Percentiles rank a stretch among this genome's conserved stretches.
Evolutionary conservation across 2,113 vertebrate genomes (phyloP).

Genomic region (Garra rufa): DNA sequence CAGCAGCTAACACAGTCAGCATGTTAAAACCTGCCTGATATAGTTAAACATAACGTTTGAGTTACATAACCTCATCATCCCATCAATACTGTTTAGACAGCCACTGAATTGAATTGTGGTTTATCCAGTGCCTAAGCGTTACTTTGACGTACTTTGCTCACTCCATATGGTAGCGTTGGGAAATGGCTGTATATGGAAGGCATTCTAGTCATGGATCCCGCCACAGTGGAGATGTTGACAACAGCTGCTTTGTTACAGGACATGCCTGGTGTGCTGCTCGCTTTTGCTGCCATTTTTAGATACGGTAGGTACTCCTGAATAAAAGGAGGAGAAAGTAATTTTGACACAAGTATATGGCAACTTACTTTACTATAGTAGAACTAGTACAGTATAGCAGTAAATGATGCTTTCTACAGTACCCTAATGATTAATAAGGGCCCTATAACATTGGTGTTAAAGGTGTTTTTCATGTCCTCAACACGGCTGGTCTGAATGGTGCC

Average conservation of each 20-base stretch:
- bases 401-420: conserved; percentile 49
- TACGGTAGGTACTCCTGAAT: conserved; percentile 70
- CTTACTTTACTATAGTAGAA: background rate
- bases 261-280: conserved; percentile 62
- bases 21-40: conserved; percentile 53
- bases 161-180: conserved; percentile 60
- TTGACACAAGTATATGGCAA: background rate
- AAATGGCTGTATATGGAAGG: conserved; percentile 14
- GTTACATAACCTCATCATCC: background rate
- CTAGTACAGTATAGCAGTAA: background rate
- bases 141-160: conserved; percentile 69
- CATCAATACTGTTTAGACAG: background rate
- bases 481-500: conserved; percentile 23
- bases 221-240: conserved; percentile 66
- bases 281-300: conserved; percentile 66
- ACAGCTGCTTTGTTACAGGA: conserved; percentile 71
- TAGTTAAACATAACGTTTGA: background rate
- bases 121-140: background rate
- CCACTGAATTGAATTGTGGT: background rate
- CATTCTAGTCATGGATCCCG: conserved; percentile 60
- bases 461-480: conserved; percentile 70
- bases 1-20: conserved; percentile 35
- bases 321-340: background rate
- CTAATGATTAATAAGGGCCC: conserved; percentile 73
- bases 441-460: conserved; percentile 68